These are phyloP conservation scores for Vombatus ursinus DNA, from an alignment of 2,113 vertebrate species.

Conservation along the genomic window DNA sequence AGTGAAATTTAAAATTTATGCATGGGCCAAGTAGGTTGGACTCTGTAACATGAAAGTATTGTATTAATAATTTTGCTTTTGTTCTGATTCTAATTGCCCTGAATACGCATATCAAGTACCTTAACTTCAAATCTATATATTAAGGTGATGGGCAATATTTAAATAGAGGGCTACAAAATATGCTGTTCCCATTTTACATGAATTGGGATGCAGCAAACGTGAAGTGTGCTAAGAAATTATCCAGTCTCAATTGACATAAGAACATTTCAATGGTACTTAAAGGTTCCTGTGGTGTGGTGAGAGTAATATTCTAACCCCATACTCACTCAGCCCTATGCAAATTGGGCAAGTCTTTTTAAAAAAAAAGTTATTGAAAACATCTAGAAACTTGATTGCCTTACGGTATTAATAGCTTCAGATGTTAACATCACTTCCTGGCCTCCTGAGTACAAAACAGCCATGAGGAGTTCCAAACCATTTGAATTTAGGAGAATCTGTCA, in stretches of 20 bases:
- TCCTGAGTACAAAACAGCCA: background rate
- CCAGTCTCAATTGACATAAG: background rate
- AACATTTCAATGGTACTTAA: constrained; percentile 11
- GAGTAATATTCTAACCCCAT: background rate
- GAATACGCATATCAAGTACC: background rate
- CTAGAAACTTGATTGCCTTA: background rate
- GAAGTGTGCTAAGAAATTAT: constrained; percentile 6
- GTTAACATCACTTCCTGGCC: background rate
- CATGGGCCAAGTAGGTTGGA: background rate
- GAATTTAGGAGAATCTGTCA: background rate
- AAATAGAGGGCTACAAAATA: constrained; percentile 28
- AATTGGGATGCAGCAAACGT: background rate
- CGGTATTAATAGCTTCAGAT: background rate
- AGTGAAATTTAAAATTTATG: constrained; percentile 58
- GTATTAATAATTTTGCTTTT: constrained; percentile 64
- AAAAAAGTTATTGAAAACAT: background rate
- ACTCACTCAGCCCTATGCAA: background rate
- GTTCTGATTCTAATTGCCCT: constrained; percentile 28
- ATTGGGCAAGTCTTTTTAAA: background rate
- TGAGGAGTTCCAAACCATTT: background rate
- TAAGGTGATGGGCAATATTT: constrained; percentile 26
- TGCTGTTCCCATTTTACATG: background rate
- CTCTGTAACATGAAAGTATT: constrained; percentile 33
- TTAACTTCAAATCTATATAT: background rate
- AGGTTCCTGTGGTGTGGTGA: background rate